A percentile compares a stretch with the other conserved stretches of the same genome.
Evolutionary conservation across 1,140 invertebrate genomes (phyloP).

Genomic region (Drosophila burlai): DNA sequence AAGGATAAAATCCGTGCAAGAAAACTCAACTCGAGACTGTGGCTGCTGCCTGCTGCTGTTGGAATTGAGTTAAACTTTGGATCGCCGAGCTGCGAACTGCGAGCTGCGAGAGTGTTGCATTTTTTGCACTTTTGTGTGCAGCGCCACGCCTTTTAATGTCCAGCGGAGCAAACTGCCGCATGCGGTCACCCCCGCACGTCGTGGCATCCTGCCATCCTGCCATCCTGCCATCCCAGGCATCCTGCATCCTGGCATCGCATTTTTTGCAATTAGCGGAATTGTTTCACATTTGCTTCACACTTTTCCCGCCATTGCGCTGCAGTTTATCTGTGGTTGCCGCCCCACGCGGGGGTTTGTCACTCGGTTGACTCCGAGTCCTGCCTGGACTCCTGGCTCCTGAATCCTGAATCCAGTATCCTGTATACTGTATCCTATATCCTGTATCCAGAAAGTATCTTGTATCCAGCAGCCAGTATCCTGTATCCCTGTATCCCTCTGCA

Average conservation of each 20-base stretch:
- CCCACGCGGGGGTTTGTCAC: slow-evolving; percentile 34
- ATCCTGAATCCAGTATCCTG: background rate
- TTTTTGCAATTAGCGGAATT: slow-evolving; percentile 82
- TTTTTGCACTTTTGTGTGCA: slow-evolving; percentile 30
- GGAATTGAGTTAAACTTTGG: no score
- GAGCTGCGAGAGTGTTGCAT: slow-evolving; percentile 27
- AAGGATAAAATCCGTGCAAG: slow-evolving; percentile 64
- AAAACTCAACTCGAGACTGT: slow-evolving; percentile 61
- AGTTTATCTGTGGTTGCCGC: slow-evolving; percentile 70
- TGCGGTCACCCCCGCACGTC: slow-evolving; percentile 25
- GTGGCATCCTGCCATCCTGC: background rate
- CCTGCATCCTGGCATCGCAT: slow-evolving; percentile 28
- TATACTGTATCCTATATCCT: background rate
- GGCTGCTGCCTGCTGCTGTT: slow-evolving; percentile 24
- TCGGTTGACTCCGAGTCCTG: slow-evolving; percentile 5
- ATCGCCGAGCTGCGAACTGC: background rate
- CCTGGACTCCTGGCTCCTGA: no score
- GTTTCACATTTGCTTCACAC: slow-evolving; percentile 75
- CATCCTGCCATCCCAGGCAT: no score
- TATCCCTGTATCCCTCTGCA: background rate
- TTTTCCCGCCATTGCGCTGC: slow-evolving; percentile 31
- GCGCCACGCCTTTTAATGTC: slow-evolving; percentile 61
- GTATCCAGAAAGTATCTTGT: background rate
- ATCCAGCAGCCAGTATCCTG: background rate
- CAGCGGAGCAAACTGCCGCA: slow-evolving; percentile 15